Base-by-base conservation (phyloP, 92 coral and sea anemone species). In the Zoanthus sociatus region DNA sequence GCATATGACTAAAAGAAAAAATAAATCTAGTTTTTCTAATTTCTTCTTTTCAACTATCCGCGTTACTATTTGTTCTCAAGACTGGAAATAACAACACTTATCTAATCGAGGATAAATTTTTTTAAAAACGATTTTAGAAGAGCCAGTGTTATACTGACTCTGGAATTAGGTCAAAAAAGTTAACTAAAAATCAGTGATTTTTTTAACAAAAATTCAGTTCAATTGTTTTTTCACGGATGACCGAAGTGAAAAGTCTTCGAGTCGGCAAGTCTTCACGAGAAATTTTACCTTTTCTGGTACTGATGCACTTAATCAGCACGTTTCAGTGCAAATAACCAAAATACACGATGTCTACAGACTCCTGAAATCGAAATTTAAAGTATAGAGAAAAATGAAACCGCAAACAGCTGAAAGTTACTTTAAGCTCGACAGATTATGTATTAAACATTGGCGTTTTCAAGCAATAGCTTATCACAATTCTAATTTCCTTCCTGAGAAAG, bases 251-350 rank as follows among this genome's bases (percentile, higher is more conserved):
- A 26, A 53, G 84, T 20, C 9, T 73, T 55, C 44, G 44, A 42
- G 58, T 48, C 37, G 42, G 14, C 26, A 26, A 30, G 33, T 53
- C 44, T 55, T 4, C 31, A 56, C 45, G 42, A 37, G 8, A 31
- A 37, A 55, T 16, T 58, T 63, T 78, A 37, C 84, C 84, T 78
- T 58, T 81, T 81, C 85, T 66, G 85, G 44, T 0, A 47, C 85
- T 46, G 74, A 81, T 81, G 60, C 2, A 26, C 31, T 79, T 47
- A 15, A 58, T 11, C 42, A 81, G 85, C 74, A 42, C 60, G 85
- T 64, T 81, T 66, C 85, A 81, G 61, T 7, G 85, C 16, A 46
- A 81, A 58, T 16, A 79, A 45, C 46, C 85, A 81, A 64, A 79
- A 64, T 63, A 47, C 13, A 81, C 63, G 85, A 16, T 81, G 20